Evolutionary conservation across 2,888 invertebrate species (phyloP).

Genomic region (Ctenicera cuprea): DNA sequence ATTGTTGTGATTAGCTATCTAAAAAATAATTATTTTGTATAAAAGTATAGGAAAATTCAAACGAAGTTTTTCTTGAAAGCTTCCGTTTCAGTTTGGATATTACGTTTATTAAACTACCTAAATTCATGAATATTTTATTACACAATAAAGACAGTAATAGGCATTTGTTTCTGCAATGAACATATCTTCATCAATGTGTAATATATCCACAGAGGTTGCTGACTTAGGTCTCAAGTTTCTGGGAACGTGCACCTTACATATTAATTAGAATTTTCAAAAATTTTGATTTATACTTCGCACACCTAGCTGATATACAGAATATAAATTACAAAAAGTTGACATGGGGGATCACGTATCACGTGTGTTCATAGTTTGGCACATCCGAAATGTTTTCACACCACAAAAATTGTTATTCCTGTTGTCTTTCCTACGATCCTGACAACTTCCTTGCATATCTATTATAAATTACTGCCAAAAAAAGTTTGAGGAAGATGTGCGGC

Average conservation of each 20-base stretch:
- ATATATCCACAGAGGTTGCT: slow-evolving; percentile 6
- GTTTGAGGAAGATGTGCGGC: not conserved
- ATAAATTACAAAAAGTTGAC: slow-evolving; percentile 6
- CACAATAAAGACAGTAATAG: no score
- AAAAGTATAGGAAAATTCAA: no score
- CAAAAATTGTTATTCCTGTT: slow-evolving; percentile 14
- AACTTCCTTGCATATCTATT: slow-evolving; percentile 26
- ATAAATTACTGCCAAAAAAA: not conserved
- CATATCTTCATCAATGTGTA: not conserved
- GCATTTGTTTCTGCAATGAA: no score
- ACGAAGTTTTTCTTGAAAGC: no score
- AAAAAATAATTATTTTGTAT: no score
- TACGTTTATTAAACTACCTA: no score
- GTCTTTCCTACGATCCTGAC: not conserved
- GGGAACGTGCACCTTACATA: not conserved
- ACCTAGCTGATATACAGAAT: not conserved
- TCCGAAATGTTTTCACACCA: slow-evolving; percentile 12
- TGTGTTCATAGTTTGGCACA: not conserved
- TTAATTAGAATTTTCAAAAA: slow-evolving; percentile 6
- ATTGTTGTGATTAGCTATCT: no score
- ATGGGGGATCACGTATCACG: slow-evolving; percentile 3
- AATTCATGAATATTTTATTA: no score
- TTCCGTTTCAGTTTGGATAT: no score
- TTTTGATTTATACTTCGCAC: slow-evolving; percentile 13
- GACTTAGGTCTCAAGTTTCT: not conserved